Evolutionary conservation across 2,888 invertebrate species (phyloP), one percentile per base, ranked within the genome.

Genomic region (Stenodema calcarata): DNA sequence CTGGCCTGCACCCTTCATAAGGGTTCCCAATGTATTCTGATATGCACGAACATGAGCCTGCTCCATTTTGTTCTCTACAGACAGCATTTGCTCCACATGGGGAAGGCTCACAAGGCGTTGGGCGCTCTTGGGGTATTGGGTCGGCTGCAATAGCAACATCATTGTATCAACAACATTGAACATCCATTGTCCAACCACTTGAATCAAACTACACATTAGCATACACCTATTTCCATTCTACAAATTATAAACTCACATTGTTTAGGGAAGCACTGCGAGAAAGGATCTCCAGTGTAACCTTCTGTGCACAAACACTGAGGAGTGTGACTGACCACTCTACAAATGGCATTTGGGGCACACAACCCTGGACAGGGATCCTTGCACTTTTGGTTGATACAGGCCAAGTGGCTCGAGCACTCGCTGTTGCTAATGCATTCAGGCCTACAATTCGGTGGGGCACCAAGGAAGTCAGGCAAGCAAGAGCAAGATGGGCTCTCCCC

Each of bases 331-430:
- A 95, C 93, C 6, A 95, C 94, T 90, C 92, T 93, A 90, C 96
- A 97, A 88, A 93, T 92, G 28, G 96, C 95, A 90, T 95, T 96
- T 35, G 94, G 91, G 75, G 96, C 96, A 91, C 97, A 97, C n/a
- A 96, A 96, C 87, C 94, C 93, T 80, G 93, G 92, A 90, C 96
- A 96, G 7, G 95, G 95, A 90, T 95, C 94, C 90, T 92, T 93
- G 90, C 96, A 96, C 92, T 94, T 95, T 89, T 94, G 93, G 90
- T 94, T 94, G 6, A 95, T 92, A 90, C 96, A 96, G 70, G 95
- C 95, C 90, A 93, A 92, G 89, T 94, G 93, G 89, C 93, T 93
- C 0, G 94, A 89, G 90, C 96, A 96, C 91, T 95, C 95, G 41
- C 94, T 93, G 90, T 94, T 95, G 0, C 93, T 93, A 16, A 94